A percentile compares a stretch with the other conserved stretches of the same genome.
Conservation (phyloP, 2,113 vertebrate genomes). For the Genyomyrus donnyi region DNA sequence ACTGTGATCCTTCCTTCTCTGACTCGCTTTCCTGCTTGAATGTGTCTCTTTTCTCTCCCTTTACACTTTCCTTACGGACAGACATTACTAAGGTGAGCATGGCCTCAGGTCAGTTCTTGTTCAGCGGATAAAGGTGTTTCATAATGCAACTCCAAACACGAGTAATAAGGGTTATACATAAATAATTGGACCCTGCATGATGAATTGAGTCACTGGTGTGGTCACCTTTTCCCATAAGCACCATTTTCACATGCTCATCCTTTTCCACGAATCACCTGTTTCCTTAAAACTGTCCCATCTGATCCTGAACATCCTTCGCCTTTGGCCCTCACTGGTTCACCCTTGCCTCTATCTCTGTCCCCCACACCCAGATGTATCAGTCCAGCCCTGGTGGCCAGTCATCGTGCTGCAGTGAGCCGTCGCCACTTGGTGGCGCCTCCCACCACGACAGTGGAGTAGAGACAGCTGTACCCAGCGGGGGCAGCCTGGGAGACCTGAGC, state of each 20-base stretch:
- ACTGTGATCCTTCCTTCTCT: slow-evolving; percentile 35
- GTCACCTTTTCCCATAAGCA: not conserved
- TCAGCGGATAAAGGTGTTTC: not conserved
- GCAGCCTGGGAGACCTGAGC: slow-evolving; percentile 91
- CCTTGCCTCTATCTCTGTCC: slow-evolving; percentile 8
- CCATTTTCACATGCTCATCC: not conserved
- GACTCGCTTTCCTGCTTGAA: slow-evolving; percentile 49
- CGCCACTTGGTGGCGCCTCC: slow-evolving; percentile 88
- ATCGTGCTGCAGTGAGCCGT: slow-evolving; percentile 96
- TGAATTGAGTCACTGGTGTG: not conserved
- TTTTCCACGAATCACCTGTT: not conserved
- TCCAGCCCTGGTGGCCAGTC: slow-evolving; percentile 96
- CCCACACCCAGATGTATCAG: slow-evolving; percentile 77
- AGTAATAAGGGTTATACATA: not conserved
- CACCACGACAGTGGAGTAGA: slow-evolving; percentile 98
- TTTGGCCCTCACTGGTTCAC: not conserved
- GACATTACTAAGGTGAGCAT: slow-evolving; percentile 89
- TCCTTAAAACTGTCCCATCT: not conserved
- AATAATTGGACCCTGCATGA: not conserved
- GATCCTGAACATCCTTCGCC: not conserved
- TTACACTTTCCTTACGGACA: slow-evolving; percentile 83
- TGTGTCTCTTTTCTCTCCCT: slow-evolving; percentile 61
- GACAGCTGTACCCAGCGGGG: slow-evolving; percentile 86
- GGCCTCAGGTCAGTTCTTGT: not conserved
- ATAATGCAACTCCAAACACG: not conserved